Base-by-base conservation (phyloP, 2,113 vertebrate genomes). In the Sterrhoptilus dennistouni region DNA sequence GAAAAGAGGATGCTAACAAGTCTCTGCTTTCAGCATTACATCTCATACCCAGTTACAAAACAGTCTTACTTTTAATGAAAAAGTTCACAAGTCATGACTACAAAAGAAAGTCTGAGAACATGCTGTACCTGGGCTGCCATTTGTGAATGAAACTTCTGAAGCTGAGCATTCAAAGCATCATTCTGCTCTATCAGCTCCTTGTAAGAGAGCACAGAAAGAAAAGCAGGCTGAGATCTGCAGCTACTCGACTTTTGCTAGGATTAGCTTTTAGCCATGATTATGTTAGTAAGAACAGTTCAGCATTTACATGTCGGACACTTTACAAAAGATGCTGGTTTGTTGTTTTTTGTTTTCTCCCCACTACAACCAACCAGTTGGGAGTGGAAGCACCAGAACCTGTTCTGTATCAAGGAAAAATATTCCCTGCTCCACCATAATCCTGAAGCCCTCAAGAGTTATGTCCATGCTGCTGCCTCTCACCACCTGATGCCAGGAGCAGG, bases 151-250 rank as follows among this genome's bases (percentile, higher is more conserved):
- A 99, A 98, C 89, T 97, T 98, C 93, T 99, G 99, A 87, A 99
- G 98, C 92, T 99, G 99, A 91, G 98, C 97, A 90, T 99, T 98
- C 94, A 99, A 98, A 80, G 97, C 92, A 96, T 99, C 99, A 83
- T 99, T 99, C 96, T 99, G 99, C 92, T 98, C 98, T 97, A 99
- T 86, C 94, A 99, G 98, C 47, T 99, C 99, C 99, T 99, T 98
- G 96, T 63, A 82, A 93, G 59, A 95, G 29, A 54, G 92, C 86
- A 88, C 64, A 97, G 91, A 96, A 79, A 96, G 81, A 98, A 98
- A 94, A 95, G 83, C 79, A 80, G 36, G 80, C 47, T 84, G 84
- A 96, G 89, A 96, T 97, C 50, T 59, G 82, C 82, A 84, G 93
- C 72, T 70, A 49, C 66, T 81, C 53, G 13, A 85, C 52, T 74